These are phyloP conservation scores for Phalangium opilio DNA, from an alignment of 2,888 invertebrate species.

Conservation along the genomic window DNA sequence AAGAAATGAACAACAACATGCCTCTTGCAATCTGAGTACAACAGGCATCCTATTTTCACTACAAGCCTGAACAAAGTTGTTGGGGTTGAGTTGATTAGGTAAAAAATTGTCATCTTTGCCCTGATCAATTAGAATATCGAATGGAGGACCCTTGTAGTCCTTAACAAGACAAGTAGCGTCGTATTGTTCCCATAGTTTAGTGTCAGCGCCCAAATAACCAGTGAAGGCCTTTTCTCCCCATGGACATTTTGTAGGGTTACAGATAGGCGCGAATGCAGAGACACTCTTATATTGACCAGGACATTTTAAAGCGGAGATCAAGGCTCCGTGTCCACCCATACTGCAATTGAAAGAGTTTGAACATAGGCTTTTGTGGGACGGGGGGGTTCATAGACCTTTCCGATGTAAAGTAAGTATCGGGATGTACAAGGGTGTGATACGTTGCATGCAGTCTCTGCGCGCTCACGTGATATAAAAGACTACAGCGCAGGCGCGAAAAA, in stretches of 20 bases:
- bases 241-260: slow-evolving; percentile 63
- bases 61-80: slow-evolving; percentile 60
- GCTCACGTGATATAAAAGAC: no score
- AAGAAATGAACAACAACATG: slow-evolving; percentile 2
- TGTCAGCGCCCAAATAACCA: slow-evolving; percentile 56
- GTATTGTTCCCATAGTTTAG: slow-evolving; percentile 55
- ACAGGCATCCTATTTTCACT: slow-evolving; percentile 46
- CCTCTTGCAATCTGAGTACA: slow-evolving; percentile 15
- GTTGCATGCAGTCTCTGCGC: no score
- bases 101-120: slow-evolving; percentile 70
- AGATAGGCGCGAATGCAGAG: slow-evolving; percentile 89
- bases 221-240: slow-evolving; percentile 77
- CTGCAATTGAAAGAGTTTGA: slow-evolving; percentile 41
- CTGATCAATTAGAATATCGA: slow-evolving; percentile 78
- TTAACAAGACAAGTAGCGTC: slow-evolving; percentile 73
- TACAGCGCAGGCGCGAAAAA: no score
- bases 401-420: no score
- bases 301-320: slow-evolving; percentile 75
- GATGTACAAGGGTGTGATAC: no score
- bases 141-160: slow-evolving; percentile 63
- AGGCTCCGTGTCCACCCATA: slow-evolving; percentile 97
- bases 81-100: slow-evolving; percentile 59
- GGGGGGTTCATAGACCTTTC: no score
- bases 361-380: no score
- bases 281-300: slow-evolving; percentile 64